These are phyloP conservation scores for Rhingia rostrata DNA, from an alignment of 2,888 invertebrate species.

Conservation along the genomic window DNA sequence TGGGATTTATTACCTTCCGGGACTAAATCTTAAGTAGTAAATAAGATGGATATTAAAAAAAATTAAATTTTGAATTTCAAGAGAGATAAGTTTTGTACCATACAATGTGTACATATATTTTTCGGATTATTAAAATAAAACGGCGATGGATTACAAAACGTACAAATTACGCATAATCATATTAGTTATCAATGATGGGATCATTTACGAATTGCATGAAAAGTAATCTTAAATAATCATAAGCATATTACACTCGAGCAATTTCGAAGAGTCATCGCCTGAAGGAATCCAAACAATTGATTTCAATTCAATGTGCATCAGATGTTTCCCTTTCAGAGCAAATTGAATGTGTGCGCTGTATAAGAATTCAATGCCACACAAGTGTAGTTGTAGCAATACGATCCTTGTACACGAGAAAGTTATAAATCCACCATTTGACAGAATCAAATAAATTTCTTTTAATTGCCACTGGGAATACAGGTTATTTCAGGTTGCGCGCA, in stretches of 20 bases:
- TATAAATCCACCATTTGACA: constrained; percentile 62
- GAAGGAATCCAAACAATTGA: constrained; percentile 2
- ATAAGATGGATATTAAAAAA: too few relatives aligned
- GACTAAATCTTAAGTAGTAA: too few relatives aligned
- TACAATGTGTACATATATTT: too few relatives aligned
- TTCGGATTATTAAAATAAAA: too few relatives aligned
- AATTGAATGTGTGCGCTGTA: constrained; percentile 27
- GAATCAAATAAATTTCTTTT: constrained; percentile 67
- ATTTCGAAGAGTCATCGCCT: constrained; percentile 15
- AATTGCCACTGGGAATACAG: constrained; percentile 66
- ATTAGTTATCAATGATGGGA: not conserved
- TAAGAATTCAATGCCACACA: constrained; percentile 15
- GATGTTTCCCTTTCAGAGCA: constrained; percentile 16
- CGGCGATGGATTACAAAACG: too few relatives aligned
- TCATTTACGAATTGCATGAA: not conserved
- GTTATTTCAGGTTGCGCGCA: constrained; percentile 48
- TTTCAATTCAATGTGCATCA: constrained; percentile 20
- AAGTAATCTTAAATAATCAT: not conserved
- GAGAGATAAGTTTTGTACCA: too few relatives aligned
- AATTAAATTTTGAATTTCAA: too few relatives aligned
- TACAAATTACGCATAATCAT: too few relatives aligned
- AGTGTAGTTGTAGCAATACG: constrained; percentile 4
- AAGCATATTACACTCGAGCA: not conserved
- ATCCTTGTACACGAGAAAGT: constrained; percentile 12
- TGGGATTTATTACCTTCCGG: too few relatives aligned